These are phyloP conservation scores for Epirrhoe alternata DNA, from an alignment of 2,888 invertebrate genomes.

Conservation along the genomic window DNA sequence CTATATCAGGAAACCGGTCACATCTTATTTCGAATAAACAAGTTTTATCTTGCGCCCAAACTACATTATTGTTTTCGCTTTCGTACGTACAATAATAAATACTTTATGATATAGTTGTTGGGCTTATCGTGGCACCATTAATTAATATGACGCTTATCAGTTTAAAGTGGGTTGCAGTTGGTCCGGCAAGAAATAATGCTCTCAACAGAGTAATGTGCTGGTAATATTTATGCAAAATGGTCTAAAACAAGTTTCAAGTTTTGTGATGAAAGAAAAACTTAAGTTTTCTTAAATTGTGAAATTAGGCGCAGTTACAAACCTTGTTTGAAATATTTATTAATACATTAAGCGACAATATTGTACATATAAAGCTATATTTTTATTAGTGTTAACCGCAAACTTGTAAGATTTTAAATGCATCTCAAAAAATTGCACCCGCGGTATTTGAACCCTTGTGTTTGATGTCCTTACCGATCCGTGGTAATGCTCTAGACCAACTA, in stretches of 20 bases:
- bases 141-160: constrained; percentile 72
- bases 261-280: not conserved
- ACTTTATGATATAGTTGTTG: constrained; percentile 55
- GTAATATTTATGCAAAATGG: not conserved
- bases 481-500: too few species aligned
- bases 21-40: constrained; percentile 56
- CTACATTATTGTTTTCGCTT: constrained; percentile 66
- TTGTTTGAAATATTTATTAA: not conserved
- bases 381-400: too few species aligned
- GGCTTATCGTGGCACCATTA: constrained; percentile 74
- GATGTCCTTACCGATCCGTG: too few species aligned
- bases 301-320: not conserved
- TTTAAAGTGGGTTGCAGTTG: constrained; percentile 57
- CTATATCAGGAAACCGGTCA: constrained; percentile 55
- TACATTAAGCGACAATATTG: not conserved
- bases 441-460: too few species aligned
- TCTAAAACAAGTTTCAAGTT: not conserved
- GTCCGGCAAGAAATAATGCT: constrained; percentile 45
- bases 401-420: too few species aligned
- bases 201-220: constrained; percentile 32
- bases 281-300: not conserved
- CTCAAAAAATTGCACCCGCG: too few species aligned
- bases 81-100: constrained; percentile 55
- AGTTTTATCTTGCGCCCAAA: constrained; percentile 57
- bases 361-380: too few species aligned